Evolutionary conservation across 2,888 invertebrate genomes (phyloP).

Genomic region (Tipula lateralis): DNA sequence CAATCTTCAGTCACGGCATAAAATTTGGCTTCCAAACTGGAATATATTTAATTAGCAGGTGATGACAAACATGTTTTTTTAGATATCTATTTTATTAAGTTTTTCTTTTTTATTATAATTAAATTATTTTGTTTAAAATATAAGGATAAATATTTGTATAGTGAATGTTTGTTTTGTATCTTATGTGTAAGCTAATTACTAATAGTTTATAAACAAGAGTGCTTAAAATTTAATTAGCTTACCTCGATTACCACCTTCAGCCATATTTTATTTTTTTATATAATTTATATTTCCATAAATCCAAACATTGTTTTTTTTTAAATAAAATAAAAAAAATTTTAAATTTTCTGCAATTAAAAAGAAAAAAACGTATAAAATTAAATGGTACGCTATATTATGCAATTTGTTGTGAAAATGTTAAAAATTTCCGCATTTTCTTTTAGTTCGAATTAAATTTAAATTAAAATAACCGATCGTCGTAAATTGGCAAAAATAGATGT

Average conservation of each 20-base stretch:
- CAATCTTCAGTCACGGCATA: no score
- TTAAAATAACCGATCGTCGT: background rate
- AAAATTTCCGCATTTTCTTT: constrained; percentile 11
- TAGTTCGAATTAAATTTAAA: background rate
- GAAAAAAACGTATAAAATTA: background rate
- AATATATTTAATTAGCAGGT: no score
- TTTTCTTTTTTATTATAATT: no score
- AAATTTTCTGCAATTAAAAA: background rate
- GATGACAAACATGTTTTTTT: no score
- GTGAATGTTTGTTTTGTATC: background rate
- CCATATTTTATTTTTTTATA: background rate
- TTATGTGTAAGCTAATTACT: background rate
- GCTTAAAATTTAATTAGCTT: background rate
- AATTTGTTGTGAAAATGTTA: background rate
- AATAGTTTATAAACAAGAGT: background rate
- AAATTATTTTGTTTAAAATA: no score
- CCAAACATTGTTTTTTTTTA: background rate
- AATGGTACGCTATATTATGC: background rate
- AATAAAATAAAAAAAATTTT: background rate
- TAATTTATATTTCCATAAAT: background rate
- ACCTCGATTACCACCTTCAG: background rate
- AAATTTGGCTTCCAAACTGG: no score
- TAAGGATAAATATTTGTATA: no score
- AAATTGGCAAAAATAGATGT: constrained; percentile 24
- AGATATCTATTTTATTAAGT: no score